phyloP scores from a whole-genome alignment of 1,140 invertebrate species.

The Oncopeltus fasciatus region DNA sequence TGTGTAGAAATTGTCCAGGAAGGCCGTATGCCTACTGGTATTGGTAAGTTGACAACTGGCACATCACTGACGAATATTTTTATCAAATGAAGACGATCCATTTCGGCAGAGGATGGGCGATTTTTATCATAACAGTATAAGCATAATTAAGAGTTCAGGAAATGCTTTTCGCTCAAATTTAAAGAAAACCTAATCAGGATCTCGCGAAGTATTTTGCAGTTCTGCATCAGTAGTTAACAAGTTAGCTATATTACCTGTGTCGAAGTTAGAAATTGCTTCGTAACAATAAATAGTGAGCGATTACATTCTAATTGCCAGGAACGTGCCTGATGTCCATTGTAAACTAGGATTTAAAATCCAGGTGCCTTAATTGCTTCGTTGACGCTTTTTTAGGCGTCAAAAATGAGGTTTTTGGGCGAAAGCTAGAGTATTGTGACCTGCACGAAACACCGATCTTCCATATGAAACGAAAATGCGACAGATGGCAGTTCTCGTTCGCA shows the following conservation, averaged over 20 bases:
- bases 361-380: not conserved
- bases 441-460: not conserved
- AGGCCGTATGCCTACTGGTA: not conserved
- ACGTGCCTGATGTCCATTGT: not conserved
- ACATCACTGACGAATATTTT: not conserved
- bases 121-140: not conserved
- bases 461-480: no score
- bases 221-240: not conserved
- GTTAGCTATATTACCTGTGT: not conserved
- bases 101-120: not conserved
- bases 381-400: not conserved
- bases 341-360: not conserved
- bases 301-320: not conserved
- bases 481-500: no score
- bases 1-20: no score
- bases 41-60: not conserved
- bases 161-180: not conserved
- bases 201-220: not conserved
- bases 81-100: not conserved
- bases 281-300: not conserved
- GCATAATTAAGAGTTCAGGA: not conserved
- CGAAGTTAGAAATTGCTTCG: no score
- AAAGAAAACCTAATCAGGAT: not conserved
- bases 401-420: not conserved
- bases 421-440: not conserved